phyloP scores from a whole-genome alignment of 2,113 vertebrate genomes.

The Uria lomvia region DNA sequence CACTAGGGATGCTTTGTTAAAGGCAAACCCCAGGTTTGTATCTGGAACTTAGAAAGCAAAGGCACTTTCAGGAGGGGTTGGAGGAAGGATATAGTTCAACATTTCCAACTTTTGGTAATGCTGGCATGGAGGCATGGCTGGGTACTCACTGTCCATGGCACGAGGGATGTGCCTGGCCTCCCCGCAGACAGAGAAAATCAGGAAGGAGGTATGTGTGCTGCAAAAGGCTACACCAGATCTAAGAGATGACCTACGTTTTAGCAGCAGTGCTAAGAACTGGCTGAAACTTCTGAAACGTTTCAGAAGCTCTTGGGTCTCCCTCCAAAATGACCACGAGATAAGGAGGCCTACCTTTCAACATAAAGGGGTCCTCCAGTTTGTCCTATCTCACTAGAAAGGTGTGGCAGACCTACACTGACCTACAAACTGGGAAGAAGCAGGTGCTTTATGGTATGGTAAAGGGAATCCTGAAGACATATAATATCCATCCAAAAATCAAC shows the following conservation, averaged over 20 bases:
- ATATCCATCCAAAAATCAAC: not conserved
- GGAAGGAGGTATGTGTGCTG: not conserved
- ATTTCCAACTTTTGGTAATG: not conserved
- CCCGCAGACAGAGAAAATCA: not conserved
- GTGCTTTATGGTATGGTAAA: not conserved
- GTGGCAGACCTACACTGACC: not conserved
- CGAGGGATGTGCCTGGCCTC: accelerated
- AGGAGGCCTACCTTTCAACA: not conserved
- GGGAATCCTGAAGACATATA: not conserved
- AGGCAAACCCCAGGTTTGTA: not conserved
- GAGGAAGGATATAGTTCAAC: not conserved
- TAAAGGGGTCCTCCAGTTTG: not conserved
- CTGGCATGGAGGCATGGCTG: not conserved
- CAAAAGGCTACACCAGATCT: not conserved
- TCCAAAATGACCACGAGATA: not conserved
- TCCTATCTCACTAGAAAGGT: not conserved
- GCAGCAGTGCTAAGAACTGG: not conserved
- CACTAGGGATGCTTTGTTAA: not conserved
- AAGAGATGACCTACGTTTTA: not conserved
- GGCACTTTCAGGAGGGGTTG: not conserved
- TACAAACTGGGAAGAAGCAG: not conserved
- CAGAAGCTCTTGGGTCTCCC: not conserved
- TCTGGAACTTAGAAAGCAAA: not conserved
- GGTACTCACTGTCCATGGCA: not conserved
- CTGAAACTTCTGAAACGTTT: not conserved